A percentile compares a stretch with the other conserved stretches of the same genome.
Conservation (phyloP, 2,888 invertebrate genomes). For the Ichneumon xanthorius region DNA sequence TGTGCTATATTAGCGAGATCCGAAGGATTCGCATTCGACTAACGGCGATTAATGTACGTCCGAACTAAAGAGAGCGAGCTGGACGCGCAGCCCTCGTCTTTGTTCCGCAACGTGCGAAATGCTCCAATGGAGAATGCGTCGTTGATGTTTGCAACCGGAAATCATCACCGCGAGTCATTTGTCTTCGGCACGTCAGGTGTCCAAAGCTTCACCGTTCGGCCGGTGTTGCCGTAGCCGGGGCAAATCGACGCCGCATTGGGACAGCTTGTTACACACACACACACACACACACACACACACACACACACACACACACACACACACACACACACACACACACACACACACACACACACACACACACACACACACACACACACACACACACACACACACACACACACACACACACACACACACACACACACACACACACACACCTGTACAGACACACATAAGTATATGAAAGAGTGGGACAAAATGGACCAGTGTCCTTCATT, state of each 20-base stretch:
- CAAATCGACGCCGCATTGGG: constrained; percentile 20
- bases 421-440: not conserved
- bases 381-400: not conserved
- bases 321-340: not conserved
- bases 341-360: not conserved
- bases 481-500: too few relatives aligned
- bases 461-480: not conserved
- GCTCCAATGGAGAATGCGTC: not conserved
- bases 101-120: not conserved
- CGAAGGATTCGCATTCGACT: constrained; percentile 4
- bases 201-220: not conserved
- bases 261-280: not conserved
- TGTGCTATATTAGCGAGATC: not conserved
- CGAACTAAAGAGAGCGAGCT: not conserved
- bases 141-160: constrained; percentile 30
- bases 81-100: not conserved
- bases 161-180: constrained; percentile 41
- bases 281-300: not conserved
- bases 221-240: constrained; percentile 3
- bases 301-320: not conserved
- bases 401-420: not conserved
- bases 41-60: not conserved
- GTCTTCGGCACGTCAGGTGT: constrained; percentile 45
- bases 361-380: not conserved
- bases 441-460: not conserved